Conservation (phyloP, 2,797 vertebrate genomes). For the Smutsia temminckii region DNA sequence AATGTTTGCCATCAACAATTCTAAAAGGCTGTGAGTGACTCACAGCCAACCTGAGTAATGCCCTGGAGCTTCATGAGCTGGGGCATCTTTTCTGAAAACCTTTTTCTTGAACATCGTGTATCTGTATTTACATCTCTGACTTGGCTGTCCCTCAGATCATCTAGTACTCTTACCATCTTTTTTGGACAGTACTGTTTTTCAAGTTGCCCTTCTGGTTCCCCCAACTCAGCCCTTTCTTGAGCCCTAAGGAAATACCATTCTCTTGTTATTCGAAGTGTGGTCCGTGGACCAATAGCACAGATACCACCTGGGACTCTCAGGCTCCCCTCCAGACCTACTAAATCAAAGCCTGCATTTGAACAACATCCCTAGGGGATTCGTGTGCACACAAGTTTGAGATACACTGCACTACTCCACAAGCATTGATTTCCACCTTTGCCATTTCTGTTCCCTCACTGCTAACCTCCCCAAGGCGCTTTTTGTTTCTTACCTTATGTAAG, state of each 20-base stretch:
- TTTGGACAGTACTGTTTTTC: background rate
- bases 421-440: background rate
- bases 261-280: background rate
- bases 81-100: background rate
- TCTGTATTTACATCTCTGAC: background rate
- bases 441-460: background rate
- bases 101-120: background rate
- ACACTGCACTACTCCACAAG: background rate
- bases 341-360: background rate
- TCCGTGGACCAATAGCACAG: background rate
- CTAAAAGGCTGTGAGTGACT: constrained; percentile 62
- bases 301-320: background rate
- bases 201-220: background rate
- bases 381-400: background rate
- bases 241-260: background rate
- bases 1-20: constrained; percentile 68
- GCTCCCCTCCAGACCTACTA: background rate
- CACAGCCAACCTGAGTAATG: constrained; percentile 44
- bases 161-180: background rate
- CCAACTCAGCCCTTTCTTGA: background rate
- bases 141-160: background rate
- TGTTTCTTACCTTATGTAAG: background rate
- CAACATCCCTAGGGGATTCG: background rate
- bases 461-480: background rate
- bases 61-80: background rate